Base-by-base conservation (phyloP, 2,113 vertebrate species). In the Petrocephalus microphthalmus region DNA sequence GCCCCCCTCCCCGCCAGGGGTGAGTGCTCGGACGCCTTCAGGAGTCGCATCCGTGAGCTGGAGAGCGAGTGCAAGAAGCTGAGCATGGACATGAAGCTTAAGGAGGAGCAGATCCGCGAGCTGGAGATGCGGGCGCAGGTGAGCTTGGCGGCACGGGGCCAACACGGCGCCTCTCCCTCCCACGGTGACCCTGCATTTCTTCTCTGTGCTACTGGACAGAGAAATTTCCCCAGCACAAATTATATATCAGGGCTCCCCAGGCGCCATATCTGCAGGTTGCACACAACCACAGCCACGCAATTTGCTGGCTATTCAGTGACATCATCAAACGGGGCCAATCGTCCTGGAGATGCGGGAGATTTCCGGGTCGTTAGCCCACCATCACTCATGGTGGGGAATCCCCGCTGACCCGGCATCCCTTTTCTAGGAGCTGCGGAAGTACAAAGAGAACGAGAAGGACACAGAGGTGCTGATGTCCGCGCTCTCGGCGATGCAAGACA, bases 401-500 rank as follows among this genome's bases (percentile, higher is more conserved):
- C 33, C 15, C 22, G 57, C 56, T 67, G 84, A 85, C 51, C 15
- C 25, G 52, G 15, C 11, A 13, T 64, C 42, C n/a, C 2, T 53
- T 37, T 47, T 42, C 6, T 92, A 99, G 98, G 98, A 99, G 90
- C 95, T 99, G 91, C 94, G 96, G 84, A 99, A 99, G 93, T 99
- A 98, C 90, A 99, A 99, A 92, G 98, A 99, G 92, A 99, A 98
- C 0, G 98, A 99, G 93, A 99, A 99, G 94, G 98, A 99, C 91
- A 98, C 98, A 0, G 98, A 99, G 94, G 98, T 99, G 92, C 90
- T 99, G 93, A 99, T 99, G 98, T 98, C 98, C 1, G 98, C 98
- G 0, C 96, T 99, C 86, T 98, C 98, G 17, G 98, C 98, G 95
- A 99, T 99, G 98, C 98, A 99, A 95, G 98, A 99, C 93, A 99